Evolutionary conservation across 1,140 invertebrate species (phyloP), one percentile per base, ranked within the genome.

Genomic region (Pseudobourletiella spinata): DNA sequence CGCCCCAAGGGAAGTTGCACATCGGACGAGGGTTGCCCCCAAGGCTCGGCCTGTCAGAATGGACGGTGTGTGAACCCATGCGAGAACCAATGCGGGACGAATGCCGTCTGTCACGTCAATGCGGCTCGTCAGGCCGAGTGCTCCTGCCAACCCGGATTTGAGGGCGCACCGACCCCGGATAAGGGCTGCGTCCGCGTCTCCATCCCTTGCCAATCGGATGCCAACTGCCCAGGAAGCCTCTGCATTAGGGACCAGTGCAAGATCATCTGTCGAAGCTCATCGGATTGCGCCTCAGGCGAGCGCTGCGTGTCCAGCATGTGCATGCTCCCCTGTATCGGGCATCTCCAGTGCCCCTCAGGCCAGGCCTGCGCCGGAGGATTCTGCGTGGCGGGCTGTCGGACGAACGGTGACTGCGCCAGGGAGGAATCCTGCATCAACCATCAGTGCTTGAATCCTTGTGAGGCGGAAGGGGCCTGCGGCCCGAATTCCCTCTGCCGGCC

Each of bases 161-260:
- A 84, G 70, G 80, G 82, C 16, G 78, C 6, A 28, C 64, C 73
- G n/a, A 79, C 8, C 26, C 64, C 73, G n/a, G 79, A 82, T 61
- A 80, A 84, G 57, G 85, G 84, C 1, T 95, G 91, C 72, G 81
- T 86, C 4, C 81, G 90, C 63, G 77, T 79, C 30, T 76, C 82
- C 2, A 79, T 79, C 32, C 73, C 76, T 24, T 95, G 90, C 72
- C 69, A 68, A 1, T 78, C 76, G n/a, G 88, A 92, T 73, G 69
- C 78, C 6, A 88, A 93, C 58, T 95, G 90, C 71, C 78, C 80
- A 20, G 84, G 83, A 57, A 83, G 85, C 61, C 76, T 88, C 46
- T 95, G 91, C 73, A 79, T 85, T 11, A 85, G 87, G 71, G 86
- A 85, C 28, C 86, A 91, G 72, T 95, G 91, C 71, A 84, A 85